A percentile compares a stretch with the other conserved stretches of the same genome.
Conservation (phyloP, 2,113 vertebrate species). For the Macaca mulatta region DNA sequence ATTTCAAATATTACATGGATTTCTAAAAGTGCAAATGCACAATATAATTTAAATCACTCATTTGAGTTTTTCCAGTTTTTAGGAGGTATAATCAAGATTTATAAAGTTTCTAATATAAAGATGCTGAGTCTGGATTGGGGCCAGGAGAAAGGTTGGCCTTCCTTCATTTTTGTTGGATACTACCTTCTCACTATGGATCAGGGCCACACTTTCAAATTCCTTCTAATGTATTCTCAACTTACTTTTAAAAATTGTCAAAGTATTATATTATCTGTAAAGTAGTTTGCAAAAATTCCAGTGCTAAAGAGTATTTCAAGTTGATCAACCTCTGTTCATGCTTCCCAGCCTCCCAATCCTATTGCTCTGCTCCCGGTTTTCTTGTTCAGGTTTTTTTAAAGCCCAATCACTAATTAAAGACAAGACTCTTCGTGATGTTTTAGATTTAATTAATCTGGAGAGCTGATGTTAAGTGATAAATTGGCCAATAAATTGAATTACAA, state of each 20-base stretch:
- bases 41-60: not conserved
- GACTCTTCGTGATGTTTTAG: not conserved
- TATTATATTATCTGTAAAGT: not conserved
- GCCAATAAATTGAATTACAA: slow-evolving; percentile 1
- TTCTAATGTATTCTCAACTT: not conserved
- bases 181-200: not conserved
- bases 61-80: not conserved
- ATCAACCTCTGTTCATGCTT: not conserved
- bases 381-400: not conserved
- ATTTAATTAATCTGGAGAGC: slow-evolving; percentile 55
- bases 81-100: not conserved
- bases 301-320: not conserved
- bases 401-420: slow-evolving; percentile 32
- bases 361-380: not conserved
- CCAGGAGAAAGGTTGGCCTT: not conserved
- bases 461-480: slow-evolving; percentile 44
- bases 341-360: not conserved
- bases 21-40: not conserved
- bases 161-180: not conserved
- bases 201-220: not conserved
- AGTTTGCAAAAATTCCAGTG: not conserved
- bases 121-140: not conserved
- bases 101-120: not conserved
- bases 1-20: not conserved
- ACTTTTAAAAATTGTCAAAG: not conserved